phyloP scores from a whole-genome alignment of 1,140 invertebrate genomes.

The Tetranychus urticae region DNA sequence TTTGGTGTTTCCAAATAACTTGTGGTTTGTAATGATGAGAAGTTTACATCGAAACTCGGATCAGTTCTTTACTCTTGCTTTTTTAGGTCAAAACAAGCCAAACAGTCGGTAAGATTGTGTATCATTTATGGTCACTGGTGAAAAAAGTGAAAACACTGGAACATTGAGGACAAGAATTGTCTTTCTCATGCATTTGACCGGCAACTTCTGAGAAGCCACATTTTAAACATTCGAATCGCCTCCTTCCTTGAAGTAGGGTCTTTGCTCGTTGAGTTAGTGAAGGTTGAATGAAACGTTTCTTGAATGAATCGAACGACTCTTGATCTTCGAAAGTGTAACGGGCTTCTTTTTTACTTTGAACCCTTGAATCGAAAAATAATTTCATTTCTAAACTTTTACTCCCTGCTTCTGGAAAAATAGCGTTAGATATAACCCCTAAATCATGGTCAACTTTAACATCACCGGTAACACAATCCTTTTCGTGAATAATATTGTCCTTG shows the following conservation, averaged over 20 bases:
- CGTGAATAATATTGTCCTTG: background rate
- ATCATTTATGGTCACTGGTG: background rate
- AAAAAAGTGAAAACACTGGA: background rate
- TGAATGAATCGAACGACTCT: background rate
- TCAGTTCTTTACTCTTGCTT: no score
- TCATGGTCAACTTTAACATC: background rate
- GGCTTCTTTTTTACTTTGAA: background rate
- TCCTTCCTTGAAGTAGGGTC: background rate
- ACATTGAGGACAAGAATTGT: background rate
- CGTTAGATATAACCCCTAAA: background rate
- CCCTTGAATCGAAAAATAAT: background rate
- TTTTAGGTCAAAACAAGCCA: no score
- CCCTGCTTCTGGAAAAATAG: background rate
- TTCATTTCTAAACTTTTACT: background rate
- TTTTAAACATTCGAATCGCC: background rate
- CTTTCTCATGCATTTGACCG: background rate
- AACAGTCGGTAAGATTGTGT: no score
- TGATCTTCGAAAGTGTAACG: background rate
- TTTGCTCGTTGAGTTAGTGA: background rate
- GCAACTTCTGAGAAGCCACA: background rate
- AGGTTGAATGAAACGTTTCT: background rate
- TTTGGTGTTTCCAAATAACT: no score
- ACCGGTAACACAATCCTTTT: background rate
- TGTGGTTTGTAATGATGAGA: no score
- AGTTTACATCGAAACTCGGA: no score